phyloP scores from a whole-genome alignment of 37 sponge, comb jelly and placozoan species.

The Hormiphora californensis region DNA sequence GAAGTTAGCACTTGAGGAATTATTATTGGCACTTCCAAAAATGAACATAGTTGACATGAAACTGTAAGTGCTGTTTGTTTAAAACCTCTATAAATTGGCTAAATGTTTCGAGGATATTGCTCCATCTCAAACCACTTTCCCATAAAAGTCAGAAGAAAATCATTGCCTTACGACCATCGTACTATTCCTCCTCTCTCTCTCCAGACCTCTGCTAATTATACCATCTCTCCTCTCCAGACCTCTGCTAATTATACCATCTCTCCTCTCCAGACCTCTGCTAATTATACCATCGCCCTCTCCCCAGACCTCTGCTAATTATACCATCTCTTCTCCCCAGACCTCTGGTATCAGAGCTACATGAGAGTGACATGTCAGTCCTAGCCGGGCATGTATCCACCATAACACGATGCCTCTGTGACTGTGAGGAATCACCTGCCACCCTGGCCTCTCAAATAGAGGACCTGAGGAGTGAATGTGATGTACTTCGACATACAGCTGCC shows the following conservation, averaged over 20 bases:
- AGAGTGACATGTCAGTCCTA: neutral
- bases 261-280: too few relatives aligned
- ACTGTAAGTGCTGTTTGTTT: slow-evolving; percentile 19
- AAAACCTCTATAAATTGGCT: too few relatives aligned
- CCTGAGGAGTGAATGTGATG: slow-evolving; percentile 40
- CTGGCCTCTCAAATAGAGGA: neutral
- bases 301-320: too few relatives aligned
- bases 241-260: too few relatives aligned
- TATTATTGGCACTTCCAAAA: slow-evolving; percentile 10
- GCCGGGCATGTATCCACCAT: neutral
- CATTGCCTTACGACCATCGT: too few relatives aligned
- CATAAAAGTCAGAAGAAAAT: too few relatives aligned
- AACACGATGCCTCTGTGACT: slow-evolving; percentile 15
- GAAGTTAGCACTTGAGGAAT: slow-evolving; percentile 13
- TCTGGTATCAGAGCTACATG: slow-evolving; percentile 22
- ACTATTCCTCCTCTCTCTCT: too few relatives aligned
- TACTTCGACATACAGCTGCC: slow-evolving; percentile 43
- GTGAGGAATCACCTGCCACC: slow-evolving; percentile 14
- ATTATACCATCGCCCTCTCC: too few relatives aligned
- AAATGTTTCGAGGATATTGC: neutral
- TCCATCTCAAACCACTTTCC: too few relatives aligned
- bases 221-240: too few relatives aligned
- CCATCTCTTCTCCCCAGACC: too few relatives aligned
- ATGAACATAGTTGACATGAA: slow-evolving; percentile 39
- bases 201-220: too few relatives aligned